Conservation (phyloP, 2,113 vertebrate genomes). For the Oenanthe oenanthe region DNA sequence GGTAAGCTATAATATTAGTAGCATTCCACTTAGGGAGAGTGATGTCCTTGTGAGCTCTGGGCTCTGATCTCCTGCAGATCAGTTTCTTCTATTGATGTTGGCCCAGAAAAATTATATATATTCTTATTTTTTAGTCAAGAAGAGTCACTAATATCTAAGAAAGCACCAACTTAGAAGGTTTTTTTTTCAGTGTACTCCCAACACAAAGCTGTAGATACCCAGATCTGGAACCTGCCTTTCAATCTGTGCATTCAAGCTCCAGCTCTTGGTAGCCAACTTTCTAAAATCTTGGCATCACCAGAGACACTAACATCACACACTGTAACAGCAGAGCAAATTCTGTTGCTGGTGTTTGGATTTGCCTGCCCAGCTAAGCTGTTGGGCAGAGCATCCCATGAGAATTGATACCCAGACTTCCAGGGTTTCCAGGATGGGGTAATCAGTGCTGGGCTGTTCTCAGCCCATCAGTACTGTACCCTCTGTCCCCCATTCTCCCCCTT, state of each 20-base stretch:
- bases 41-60: background rate
- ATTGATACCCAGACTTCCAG: background rate
- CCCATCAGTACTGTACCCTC: background rate
- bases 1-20: background rate
- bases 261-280: background rate
- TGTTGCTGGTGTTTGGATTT: background rate
- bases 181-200: background rate
- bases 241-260: background rate
- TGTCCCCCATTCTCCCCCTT: background rate
- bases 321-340: background rate
- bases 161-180: background rate
- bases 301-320: background rate
- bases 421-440: background rate
- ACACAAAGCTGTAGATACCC: background rate
- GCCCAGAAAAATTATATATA: background rate
- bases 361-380: background rate
- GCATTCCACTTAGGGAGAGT: background rate
- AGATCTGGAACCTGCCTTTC: background rate
- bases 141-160: background rate
- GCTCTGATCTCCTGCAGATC: background rate
- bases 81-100: background rate
- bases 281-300: background rate
- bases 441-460: background rate
- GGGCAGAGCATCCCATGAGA: background rate
- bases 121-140: background rate